Evolutionary conservation across 2,797 vertebrate species (phyloP).

Genomic region (Semotilus atromaculatus): DNA sequence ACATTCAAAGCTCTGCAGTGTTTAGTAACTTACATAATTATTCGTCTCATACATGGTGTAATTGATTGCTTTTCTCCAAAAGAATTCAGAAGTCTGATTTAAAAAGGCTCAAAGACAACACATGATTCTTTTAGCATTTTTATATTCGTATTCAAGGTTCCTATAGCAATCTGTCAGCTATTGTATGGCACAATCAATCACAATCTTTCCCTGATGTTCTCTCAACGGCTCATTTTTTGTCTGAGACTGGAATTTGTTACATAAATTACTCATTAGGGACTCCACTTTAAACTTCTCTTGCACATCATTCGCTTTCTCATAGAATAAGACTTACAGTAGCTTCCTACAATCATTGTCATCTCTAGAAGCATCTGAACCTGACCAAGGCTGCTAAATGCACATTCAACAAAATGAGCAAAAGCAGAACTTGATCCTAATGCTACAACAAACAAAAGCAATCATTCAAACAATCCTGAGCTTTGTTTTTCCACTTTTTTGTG

Average conservation of each 20-base stretch:
- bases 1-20: not conserved
- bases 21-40: not conserved
- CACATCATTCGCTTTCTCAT: not conserved
- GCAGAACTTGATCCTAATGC: not conserved
- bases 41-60: not conserved
- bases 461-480: not conserved
- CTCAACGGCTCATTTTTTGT: not conserved
- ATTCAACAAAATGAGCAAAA: not conserved
- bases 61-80: not conserved
- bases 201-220: not conserved
- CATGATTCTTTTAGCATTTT: not conserved
- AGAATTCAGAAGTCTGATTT: not conserved
- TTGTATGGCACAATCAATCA: not conserved
- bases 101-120: not conserved
- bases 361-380: not conserved
- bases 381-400: not conserved
- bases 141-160: not conserved
- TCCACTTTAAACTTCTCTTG: constrained; percentile 53
- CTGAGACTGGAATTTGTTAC: constrained; percentile 67
- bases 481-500: not conserved
- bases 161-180: constrained; percentile 4
- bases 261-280: constrained; percentile 76
- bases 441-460: not conserved
- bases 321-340: not conserved
- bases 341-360: not conserved